Evolutionary conservation across 1,140 invertebrate species (phyloP), one percentile per base, ranked within the genome.

Genomic region (Subanguina moxae): DNA sequence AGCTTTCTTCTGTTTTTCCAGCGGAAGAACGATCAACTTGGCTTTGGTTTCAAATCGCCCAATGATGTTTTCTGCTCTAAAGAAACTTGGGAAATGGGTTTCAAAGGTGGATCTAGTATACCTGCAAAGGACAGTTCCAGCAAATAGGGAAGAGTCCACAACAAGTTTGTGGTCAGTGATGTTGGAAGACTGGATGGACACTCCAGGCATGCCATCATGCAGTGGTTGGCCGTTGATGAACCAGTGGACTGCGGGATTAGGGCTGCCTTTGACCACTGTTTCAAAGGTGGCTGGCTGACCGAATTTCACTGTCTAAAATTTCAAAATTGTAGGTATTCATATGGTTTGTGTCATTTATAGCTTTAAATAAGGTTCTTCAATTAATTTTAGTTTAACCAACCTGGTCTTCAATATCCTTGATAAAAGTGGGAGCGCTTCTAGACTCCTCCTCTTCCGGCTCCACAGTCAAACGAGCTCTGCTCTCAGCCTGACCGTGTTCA

Each of bases 351-450:
- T n/a, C n/a, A n/a, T n/a, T n/a, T n/a, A n/a, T n/a, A n/a, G n/a
- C n/a, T n/a, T n/a, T n/a, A n/a, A n/a, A n/a, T n/a, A n/a, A n/a
- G n/a, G n/a, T n/a, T n/a, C n/a, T n/a, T n/a, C n/a, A n/a, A n/a
- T n/a, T n/a, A n/a, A n/a, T n/a, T n/a, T 17, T 30, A 23, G 17
- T 66, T 66, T 3, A 9, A 7, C 58, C 62, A 21, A 8, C 76
- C 65, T 82, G 80, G 59, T 82, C 80, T 57, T 82, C 77, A 57
- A 82, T 82, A 64, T 82, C 80, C 57, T 82, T 82, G 56, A 82
- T 58, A 69, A 82, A 82, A 15, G 79, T 82, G 11, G 80, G 80
- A 0, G 80, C 80, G 67, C 71, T 75, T 19, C 77, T 46, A 13
- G 72, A 75, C 17, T 80, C 78, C 30, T 82, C 80, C 42, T 81